Evolutionary conservation across 2,113 vertebrate species (phyloP).

Genomic region (Pomatorhinus ruficollis): DNA sequence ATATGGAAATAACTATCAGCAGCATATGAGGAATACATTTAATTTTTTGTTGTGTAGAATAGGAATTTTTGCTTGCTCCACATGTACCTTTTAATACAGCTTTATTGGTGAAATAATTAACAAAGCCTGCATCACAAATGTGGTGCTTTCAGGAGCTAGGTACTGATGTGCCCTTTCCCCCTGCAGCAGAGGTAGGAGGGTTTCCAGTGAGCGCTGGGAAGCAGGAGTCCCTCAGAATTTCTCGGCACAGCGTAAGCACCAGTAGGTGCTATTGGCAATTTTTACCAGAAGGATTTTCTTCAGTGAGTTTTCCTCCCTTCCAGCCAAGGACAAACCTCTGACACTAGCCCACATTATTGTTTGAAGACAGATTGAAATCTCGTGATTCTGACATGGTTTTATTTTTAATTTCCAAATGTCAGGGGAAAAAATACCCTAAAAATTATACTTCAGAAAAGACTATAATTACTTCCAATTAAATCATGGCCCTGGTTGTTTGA

Average conservation of each 20-base stretch:
- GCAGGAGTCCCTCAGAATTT: background rate
- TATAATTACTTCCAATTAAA: conserved; percentile 75
- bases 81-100: background rate
- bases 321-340: conserved; percentile 62
- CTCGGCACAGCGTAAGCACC: background rate
- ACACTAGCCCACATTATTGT: conserved; percentile 61
- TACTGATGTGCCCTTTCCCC: background rate
- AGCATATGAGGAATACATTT: background rate
- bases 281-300: conserved; percentile 11
- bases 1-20: background rate
- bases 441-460: conserved; percentile 71
- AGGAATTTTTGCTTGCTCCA: background rate
- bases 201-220: background rate
- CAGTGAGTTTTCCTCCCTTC: background rate
- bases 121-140: background rate
- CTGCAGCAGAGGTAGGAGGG: background rate
- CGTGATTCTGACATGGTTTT: conserved; percentile 62
- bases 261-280: background rate
- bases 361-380: conserved; percentile 64
- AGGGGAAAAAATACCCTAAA: conserved; percentile 72
- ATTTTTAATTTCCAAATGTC: conserved; percentile 71
- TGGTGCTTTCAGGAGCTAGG: background rate
- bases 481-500: conserved; percentile 63
- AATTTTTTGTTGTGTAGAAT: background rate
- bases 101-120: background rate